These are phyloP conservation scores for Timema cristinae DNA, from an alignment of 2,888 invertebrate genomes.

Conservation along the genomic window DNA sequence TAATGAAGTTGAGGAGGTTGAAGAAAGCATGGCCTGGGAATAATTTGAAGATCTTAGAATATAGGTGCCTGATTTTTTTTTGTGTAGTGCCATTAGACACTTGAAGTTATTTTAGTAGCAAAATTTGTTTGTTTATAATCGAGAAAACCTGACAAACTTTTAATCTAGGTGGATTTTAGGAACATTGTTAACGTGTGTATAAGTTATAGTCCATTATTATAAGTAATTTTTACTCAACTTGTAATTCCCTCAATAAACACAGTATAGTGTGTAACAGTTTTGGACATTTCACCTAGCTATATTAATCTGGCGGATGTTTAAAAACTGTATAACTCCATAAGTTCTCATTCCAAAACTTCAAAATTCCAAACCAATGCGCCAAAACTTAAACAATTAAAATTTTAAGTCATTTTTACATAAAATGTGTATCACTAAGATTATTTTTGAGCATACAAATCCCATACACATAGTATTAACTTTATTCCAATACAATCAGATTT, in stretches of 20 bases:
- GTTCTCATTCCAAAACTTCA: not conserved
- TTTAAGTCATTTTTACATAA: no score
- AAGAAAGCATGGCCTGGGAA: not conserved
- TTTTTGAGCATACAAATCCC: not conserved
- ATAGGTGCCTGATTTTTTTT: not conserved
- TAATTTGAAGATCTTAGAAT: not conserved
- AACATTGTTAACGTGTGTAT: no score
- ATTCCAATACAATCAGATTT: not conserved
- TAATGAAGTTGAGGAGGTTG: not conserved
- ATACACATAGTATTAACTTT: not conserved
- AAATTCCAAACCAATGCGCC: not conserved
- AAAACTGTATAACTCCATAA: not conserved
- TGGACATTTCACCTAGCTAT: not conserved
- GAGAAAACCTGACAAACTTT: constrained; percentile 4
- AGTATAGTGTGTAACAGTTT: not conserved
- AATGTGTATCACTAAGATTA: no score
- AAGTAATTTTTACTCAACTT: not conserved
- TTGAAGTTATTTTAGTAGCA: not conserved
- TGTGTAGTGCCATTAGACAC: not conserved
- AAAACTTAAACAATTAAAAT: constrained; percentile 7
- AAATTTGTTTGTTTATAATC: not conserved
- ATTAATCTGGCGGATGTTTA: not conserved
- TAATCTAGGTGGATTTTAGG: not conserved
- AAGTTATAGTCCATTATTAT: not conserved
- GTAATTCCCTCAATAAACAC: not conserved